phyloP scores from a whole-genome alignment of 1,140 invertebrate species.

The Semibalanus balanoides region DNA sequence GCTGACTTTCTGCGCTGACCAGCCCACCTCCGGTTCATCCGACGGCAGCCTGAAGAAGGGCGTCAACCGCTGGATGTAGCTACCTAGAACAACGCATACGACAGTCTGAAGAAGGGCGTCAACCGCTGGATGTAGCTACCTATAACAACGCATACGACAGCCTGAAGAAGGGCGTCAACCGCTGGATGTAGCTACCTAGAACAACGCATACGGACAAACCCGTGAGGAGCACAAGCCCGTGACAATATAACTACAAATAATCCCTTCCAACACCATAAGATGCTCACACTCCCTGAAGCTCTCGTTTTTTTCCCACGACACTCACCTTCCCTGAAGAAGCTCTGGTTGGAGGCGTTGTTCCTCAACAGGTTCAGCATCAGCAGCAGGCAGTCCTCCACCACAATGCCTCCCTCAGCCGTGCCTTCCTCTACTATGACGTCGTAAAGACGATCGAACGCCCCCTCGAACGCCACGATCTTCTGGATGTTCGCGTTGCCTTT shows the following conservation, averaged over 20 bases:
- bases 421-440: slow-evolving; percentile 88
- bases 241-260: too few relatives aligned
- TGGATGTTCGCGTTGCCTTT: slow-evolving; percentile 96
- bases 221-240: too few relatives aligned
- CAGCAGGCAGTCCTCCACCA: slow-evolving; percentile 95
- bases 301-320: too few relatives aligned
- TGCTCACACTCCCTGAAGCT: too few relatives aligned
- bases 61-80: slow-evolving; percentile 77
- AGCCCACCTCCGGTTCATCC: slow-evolving; percentile 44
- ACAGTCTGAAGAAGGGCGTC: slow-evolving; percentile 62
- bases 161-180: slow-evolving; percentile 66
- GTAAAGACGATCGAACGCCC: slow-evolving; percentile 90
- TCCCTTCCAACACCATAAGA: too few relatives aligned
- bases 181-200: slow-evolving; percentile 78
- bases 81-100: too few relatives aligned
- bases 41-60: slow-evolving; percentile 60
- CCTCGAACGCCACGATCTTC: slow-evolving; percentile 99
- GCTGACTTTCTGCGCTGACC: slow-evolving; percentile 87
- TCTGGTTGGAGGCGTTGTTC: slow-evolving; percentile 95
- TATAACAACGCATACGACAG: too few relatives aligned
- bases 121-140: slow-evolving; percentile 79
- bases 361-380: slow-evolving; percentile 85
- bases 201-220: too few relatives aligned
- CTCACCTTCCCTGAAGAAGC: slow-evolving; percentile 90
- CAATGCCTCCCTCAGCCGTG: slow-evolving; percentile 84